Evolutionary conservation across 2,113 vertebrate species (phyloP).

Genomic region (Saguinus imperator): DNA sequence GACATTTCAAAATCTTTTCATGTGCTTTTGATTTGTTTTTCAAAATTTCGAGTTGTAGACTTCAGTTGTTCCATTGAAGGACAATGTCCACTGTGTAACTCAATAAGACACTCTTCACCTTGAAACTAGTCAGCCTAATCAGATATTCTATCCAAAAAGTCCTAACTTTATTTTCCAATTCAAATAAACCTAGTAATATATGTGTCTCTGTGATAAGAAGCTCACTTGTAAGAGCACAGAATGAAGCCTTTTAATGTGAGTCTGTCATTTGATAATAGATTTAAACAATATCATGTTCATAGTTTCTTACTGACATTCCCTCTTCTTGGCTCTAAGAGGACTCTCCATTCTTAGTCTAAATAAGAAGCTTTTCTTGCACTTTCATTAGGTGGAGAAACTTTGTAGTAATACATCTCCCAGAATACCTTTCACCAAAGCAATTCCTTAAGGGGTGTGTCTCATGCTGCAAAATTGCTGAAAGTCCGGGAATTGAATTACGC

Average conservation of each 20-base stretch:
- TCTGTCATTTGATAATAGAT: neutral
- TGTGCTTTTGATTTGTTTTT: neutral
- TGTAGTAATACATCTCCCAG: constrained; percentile 24
- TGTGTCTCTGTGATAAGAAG: neutral
- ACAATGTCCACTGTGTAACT: too few relatives aligned
- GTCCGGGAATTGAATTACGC: neutral
- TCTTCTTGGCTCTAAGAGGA: neutral
- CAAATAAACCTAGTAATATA: neutral
- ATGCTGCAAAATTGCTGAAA: neutral
- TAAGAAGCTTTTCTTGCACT: neutral
- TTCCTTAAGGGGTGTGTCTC: constrained; percentile 30
- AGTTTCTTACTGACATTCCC: neutral
- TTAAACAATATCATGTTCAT: neutral
- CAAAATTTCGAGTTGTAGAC: neutral
- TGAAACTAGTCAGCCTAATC: too few relatives aligned
- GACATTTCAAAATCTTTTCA: neutral
- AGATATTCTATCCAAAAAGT: neutral
- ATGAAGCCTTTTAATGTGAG: neutral
- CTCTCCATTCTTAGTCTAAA: neutral
- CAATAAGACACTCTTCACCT: neutral
- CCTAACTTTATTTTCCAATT: neutral
- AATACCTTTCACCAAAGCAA: neutral
- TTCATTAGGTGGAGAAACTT: neutral
- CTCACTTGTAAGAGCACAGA: neutral
- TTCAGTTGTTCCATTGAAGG: neutral